Conservation (phyloP, 2,113 vertebrate species). For the Noctilio leporinus region DNA sequence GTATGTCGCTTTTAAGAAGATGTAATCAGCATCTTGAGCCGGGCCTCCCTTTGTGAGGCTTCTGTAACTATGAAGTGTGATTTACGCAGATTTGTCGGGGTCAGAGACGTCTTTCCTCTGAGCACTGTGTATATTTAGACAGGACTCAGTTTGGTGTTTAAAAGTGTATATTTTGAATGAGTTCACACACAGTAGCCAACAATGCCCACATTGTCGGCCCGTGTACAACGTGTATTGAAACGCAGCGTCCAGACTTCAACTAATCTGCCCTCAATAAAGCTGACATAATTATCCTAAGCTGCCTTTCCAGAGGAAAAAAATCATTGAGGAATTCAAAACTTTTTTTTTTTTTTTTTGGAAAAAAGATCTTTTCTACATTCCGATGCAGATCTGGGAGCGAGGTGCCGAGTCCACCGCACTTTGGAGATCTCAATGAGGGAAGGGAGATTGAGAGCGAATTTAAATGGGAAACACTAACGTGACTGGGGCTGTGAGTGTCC, state of each 20-base stretch:
- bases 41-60: slow-evolving; percentile 83
- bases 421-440: slow-evolving; percentile 78
- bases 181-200: slow-evolving; percentile 92
- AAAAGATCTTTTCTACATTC: slow-evolving; percentile 90
- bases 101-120: slow-evolving; percentile 85
- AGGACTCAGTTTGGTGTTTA: slow-evolving; percentile 93
- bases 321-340: slow-evolving; percentile 98
- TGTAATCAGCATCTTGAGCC: slow-evolving; percentile 88
- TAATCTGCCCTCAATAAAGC: slow-evolving; percentile 97
- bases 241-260: slow-evolving; percentile 90
- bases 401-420: slow-evolving; percentile 76
- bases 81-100: slow-evolving; percentile 93
- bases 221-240: slow-evolving; percentile 90
- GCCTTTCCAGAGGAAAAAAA: slow-evolving; percentile 96
- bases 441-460: slow-evolving; percentile 72
- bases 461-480: slow-evolving; percentile 80
- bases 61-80: slow-evolving; percentile 91
- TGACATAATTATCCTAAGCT: slow-evolving; percentile 98
- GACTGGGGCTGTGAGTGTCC: slow-evolving; percentile 63
- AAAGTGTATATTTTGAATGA: slow-evolving; percentile 92
- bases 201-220: slow-evolving; percentile 92
- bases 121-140: slow-evolving; percentile 94
- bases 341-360: slow-evolving; percentile 68
- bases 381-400: slow-evolving; percentile 85
- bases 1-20: slow-evolving; percentile 82